phyloP scores from a whole-genome alignment of 2,888 invertebrate species.

The Drosophila sordidapex region DNA sequence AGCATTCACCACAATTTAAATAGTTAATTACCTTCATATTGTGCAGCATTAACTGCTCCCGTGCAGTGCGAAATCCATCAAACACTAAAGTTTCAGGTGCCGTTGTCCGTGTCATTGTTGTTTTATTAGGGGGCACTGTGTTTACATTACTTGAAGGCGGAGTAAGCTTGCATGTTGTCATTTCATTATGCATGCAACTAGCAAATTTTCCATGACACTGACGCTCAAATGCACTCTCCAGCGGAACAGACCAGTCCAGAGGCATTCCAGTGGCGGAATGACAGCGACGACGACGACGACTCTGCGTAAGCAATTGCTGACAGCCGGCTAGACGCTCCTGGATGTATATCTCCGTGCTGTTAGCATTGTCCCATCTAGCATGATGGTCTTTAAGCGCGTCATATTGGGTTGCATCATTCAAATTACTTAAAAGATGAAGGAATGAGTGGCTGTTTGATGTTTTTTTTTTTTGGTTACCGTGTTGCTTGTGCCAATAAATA shows the following conservation, averaged over 20 bases:
- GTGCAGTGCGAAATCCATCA: constrained; percentile 77
- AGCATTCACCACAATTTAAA: background rate
- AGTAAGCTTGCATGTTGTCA: background rate
- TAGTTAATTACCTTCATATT: constrained; percentile 60
- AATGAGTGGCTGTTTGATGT: background rate
- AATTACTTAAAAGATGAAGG: constrained; percentile 21
- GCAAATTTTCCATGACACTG: constrained; percentile 51
- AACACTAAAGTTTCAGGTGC: background rate
- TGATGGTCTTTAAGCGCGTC: constrained; percentile 51
- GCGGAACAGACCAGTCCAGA: background rate
- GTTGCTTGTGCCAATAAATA: constrained; percentile 55
- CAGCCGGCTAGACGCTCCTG: constrained; percentile 39
- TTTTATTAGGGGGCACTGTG: background rate
- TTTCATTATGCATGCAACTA: constrained; percentile 42
- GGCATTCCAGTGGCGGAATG: background rate
- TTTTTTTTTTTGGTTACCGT: constrained; percentile 28
- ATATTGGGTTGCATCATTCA: constrained; percentile 5
- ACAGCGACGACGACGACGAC: constrained; percentile 31
- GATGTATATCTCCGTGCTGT: constrained; percentile 8
- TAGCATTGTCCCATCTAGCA: constrained; percentile 10
- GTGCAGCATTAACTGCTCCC: constrained; percentile 72
- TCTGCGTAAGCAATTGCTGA: constrained; percentile 16
- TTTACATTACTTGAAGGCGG: background rate
- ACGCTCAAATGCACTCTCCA: constrained; percentile 21
- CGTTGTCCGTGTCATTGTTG: background rate